Evolutionary conservation across 2,113 vertebrate genomes (phyloP), one percentile per base, ranked within the genome.

Genomic region (Coregonus clupeaformis): DNA sequence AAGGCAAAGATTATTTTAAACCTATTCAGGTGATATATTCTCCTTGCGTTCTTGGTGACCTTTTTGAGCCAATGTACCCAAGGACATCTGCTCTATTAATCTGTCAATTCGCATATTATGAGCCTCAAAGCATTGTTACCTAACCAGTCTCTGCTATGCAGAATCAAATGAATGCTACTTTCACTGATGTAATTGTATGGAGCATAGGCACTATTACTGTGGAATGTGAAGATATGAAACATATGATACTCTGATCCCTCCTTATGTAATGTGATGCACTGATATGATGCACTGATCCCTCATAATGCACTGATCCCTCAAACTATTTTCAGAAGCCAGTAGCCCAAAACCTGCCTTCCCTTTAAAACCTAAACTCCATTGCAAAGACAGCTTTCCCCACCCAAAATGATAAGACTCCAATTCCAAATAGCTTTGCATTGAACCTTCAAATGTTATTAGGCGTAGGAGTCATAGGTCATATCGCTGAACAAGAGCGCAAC

Each of bases 151-250:
- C 69, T 72, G 63, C 65, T 70, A 65, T 81, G 80, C 66, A 36
- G 6, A 79, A 59, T 71, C 29, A 75, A 81, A 52, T n/a, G 63
- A 18, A 79, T 70, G 67, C 67, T 22, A 24, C 24, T 85, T 64
- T 78, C 75, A 83, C 77, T 77, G 67, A 77, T 57, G 71, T 80
- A 70, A 70, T 32, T 66, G 64, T n/a, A 66, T 20, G 30, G 64
- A 6, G 74, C 81, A 1, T 20, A 30, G 30, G 68, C 47, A 77
- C 73, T 76, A 77, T 85, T 84, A 79, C 73, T 63, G 65, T 60
- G 24, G 82, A 86, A 88, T 87, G 79, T 82, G 71, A 72, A 0
- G 45, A 64, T 75, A 47, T 57, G 71, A 82, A 71, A 70, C 73
- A 57, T 77, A 72, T 29, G 14, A 12, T n/a, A 62, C 24, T 62